Evolutionary conservation across 2,797 vertebrate genomes (phyloP).

Genomic region (Selene dorsalis): DNA sequence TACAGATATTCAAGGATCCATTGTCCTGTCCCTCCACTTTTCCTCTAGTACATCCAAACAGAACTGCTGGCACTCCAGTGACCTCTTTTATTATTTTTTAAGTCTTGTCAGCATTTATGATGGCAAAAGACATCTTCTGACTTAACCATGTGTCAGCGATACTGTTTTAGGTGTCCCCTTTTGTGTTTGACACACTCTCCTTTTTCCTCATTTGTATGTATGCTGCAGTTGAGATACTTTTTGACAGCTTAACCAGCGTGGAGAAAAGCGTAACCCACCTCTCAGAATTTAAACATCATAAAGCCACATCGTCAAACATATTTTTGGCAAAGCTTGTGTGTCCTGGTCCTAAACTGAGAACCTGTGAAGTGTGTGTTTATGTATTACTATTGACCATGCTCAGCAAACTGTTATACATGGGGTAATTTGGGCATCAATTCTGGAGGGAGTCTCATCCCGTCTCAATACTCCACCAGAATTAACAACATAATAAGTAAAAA

Average conservation of each 20-base stretch:
- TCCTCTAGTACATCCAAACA: not conserved
- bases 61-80: not conserved
- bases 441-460: conserved; percentile 12
- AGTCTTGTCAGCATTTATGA: not conserved
- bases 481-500: conserved; percentile 19
- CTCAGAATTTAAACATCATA: conserved; percentile 5
- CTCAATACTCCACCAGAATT: conserved; percentile 25
- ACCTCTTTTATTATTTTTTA: not conserved
- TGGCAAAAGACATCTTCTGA: not conserved
- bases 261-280: not conserved
- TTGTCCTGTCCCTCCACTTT: not conserved
- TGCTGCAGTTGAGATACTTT: not conserved
- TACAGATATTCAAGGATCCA: not conserved
- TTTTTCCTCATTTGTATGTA: not conserved
- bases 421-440: conserved; percentile 28
- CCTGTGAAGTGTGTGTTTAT: conserved; percentile 1
- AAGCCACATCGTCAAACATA: not conserved
- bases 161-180: not conserved
- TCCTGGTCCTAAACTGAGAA: conserved; percentile 24
- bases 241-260: conserved; percentile 15
- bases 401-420: conserved; percentile 5
- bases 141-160: not conserved
- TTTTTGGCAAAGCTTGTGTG: not conserved
- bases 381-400: conserved; percentile 4
- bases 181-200: not conserved